phyloP scores from a whole-genome alignment of 1,140 invertebrate genomes.

The Episyrphus balteatus region DNA sequence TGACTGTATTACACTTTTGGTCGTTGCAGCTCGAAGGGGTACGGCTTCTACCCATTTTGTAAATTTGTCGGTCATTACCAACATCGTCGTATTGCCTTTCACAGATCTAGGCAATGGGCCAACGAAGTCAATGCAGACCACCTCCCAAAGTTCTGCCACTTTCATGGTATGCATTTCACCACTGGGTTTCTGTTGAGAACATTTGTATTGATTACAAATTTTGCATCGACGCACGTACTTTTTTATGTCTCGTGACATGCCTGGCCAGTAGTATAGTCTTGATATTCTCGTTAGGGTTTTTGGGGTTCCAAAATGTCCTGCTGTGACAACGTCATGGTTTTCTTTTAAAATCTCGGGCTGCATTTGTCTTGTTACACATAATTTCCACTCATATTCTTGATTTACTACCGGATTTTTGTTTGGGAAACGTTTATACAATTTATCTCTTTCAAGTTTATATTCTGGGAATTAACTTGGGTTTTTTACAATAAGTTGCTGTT shows the following conservation, averaged over 20 bases:
- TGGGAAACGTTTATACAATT: no score
- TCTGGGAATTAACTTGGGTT: no score
- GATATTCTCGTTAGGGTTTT: not conserved
- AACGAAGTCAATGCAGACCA: conserved; percentile 1
- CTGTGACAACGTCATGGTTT: not conserved
- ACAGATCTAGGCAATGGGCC: not conserved
- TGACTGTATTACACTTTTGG: no score
- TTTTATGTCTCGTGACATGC: not conserved
- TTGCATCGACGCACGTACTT: not conserved
- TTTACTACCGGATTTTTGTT: no score
- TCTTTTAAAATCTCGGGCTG: no score
- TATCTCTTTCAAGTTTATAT: no score
- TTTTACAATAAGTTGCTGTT: no score
- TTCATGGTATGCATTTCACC: not conserved
- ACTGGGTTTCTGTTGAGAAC: not conserved
- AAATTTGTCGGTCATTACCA: no score
- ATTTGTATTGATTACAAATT: not conserved
- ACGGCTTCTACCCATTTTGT: conserved; percentile 1
- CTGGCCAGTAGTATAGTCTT: conserved; percentile 1
- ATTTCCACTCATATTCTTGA: no score
- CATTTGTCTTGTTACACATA: no score
- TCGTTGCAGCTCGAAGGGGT: no score
- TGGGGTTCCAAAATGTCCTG: not conserved
- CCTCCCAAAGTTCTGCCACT: not conserved
- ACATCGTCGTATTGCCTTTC: not conserved